phyloP scores from a whole-genome alignment of 2,797 vertebrate species.

The Emys orbicularis region DNA sequence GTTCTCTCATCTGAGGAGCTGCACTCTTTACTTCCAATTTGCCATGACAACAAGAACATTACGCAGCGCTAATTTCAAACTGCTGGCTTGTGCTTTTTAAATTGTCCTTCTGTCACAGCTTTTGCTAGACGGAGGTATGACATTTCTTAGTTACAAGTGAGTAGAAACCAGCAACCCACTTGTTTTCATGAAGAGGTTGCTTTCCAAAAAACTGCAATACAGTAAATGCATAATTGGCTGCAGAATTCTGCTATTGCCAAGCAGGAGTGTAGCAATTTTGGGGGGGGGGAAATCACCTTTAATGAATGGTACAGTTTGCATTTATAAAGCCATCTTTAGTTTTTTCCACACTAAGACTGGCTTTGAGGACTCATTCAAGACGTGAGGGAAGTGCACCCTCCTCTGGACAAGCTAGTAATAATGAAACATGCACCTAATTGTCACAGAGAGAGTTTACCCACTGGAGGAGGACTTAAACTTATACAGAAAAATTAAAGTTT shows the following conservation, averaged over 20 bases:
- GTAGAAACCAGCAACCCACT: fast-evolving
- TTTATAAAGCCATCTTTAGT: not conserved
- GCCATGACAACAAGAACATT: conserved; percentile 61
- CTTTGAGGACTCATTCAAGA: not conserved
- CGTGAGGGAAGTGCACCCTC: not conserved
- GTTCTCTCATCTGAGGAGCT: not conserved
- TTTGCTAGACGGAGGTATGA: not conserved
- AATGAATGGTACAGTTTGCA: not conserved
- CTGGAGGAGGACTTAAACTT: not conserved
- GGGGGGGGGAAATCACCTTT: not conserved
- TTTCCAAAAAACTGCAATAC: not conserved
- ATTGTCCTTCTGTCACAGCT: not conserved
- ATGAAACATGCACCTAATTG: not conserved
- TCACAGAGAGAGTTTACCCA: not conserved
- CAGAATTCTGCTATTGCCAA: not conserved
- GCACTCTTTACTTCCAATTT: not conserved
- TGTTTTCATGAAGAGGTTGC: fast-evolving
- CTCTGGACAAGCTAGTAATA: not conserved
- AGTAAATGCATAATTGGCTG: fast-evolving
- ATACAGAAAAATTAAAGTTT: conserved; percentile 29
- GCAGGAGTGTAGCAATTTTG: not conserved
- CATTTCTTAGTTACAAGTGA: not conserved
- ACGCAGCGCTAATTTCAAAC: not conserved
- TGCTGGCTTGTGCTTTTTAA: conserved; percentile 7
- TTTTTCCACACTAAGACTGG: fast-evolving